Conservation (phyloP, 2,113 vertebrate species). For the Pogona vitticeps region DNA sequence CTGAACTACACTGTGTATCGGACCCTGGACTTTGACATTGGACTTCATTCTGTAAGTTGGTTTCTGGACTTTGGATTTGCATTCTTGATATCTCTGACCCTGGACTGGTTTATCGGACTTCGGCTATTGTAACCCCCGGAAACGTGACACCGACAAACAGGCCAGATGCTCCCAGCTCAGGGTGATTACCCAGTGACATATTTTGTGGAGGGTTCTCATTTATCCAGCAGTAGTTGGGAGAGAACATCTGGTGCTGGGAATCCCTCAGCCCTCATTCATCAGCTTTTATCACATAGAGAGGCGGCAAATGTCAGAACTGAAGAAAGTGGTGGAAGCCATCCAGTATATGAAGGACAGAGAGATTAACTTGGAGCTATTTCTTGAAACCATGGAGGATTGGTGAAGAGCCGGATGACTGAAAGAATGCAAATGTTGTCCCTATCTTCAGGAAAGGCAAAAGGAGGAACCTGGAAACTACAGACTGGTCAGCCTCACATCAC, state of each 20-base stretch:
- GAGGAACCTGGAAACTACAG: too few relatives aligned
- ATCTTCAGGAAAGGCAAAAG: too few relatives aligned
- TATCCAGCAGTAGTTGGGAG: constrained; percentile 42
- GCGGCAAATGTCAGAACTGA: constrained; percentile 40
- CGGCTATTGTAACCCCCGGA: too few relatives aligned
- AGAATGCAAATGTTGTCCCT: not conserved
- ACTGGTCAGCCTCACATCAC: too few relatives aligned
- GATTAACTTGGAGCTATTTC: not conserved
- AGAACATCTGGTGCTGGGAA: constrained; percentile 61
- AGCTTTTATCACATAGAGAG: constrained; percentile 48
- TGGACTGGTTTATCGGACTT: too few relatives aligned
- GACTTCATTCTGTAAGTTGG: too few relatives aligned
- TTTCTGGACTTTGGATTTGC: too few relatives aligned
- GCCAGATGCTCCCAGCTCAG: constrained; percentile 39
- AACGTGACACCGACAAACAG: too few relatives aligned
- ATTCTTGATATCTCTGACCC: too few relatives aligned
- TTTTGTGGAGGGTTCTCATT: constrained; percentile 30
- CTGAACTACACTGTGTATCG: too few relatives aligned
- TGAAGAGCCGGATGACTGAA: not conserved
- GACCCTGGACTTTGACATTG: too few relatives aligned
- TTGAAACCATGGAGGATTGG: too few relatives aligned
- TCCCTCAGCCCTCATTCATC: constrained; percentile 53
- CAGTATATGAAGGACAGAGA: not conserved
- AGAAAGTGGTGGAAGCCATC: constrained; percentile 11
- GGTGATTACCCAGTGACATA: constrained; percentile 46